These are phyloP conservation scores for Xenops minutus DNA, from an alignment of 2,797 vertebrate species.

Conservation along the genomic window DNA sequence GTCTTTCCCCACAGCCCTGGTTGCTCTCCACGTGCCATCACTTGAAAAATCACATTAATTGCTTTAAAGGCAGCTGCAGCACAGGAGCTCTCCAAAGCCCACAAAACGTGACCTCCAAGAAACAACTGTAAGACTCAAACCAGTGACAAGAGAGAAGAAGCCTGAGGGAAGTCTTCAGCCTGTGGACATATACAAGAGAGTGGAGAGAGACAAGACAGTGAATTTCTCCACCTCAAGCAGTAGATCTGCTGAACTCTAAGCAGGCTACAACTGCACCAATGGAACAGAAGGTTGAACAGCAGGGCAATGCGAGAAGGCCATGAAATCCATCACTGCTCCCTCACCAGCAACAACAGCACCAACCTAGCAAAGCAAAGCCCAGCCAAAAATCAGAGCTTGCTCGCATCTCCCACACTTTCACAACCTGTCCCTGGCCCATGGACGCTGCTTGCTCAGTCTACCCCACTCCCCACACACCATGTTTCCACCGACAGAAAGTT, in stretches of 20 bases:
- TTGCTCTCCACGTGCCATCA: neutral
- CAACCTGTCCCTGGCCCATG: fast-evolving
- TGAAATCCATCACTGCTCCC: neutral
- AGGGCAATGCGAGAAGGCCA: fast-evolving
- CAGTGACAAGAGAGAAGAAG: neutral
- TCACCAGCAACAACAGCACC: neutral
- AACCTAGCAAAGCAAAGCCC: neutral
- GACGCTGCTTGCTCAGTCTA: neutral
- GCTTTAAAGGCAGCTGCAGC: neutral
- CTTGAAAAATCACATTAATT: neutral
- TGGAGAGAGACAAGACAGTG: neutral
- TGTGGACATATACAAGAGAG: fast-evolving
- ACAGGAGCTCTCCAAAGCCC: neutral
- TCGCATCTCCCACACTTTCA: fast-evolving
- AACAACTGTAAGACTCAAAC: neutral
- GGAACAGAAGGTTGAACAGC: neutral
- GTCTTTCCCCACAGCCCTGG: neutral
- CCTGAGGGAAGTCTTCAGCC: fast-evolving
- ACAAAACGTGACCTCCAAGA: neutral
- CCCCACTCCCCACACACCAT: fast-evolving
- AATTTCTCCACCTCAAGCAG: neutral
- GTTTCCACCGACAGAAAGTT: fast-evolving
- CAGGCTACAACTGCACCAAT: neutral
- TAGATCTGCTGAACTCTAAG: neutral
- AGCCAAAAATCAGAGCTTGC: neutral